phyloP scores from a whole-genome alignment of 2,797 vertebrate genomes.

The Silurus lanzhouensis region DNA sequence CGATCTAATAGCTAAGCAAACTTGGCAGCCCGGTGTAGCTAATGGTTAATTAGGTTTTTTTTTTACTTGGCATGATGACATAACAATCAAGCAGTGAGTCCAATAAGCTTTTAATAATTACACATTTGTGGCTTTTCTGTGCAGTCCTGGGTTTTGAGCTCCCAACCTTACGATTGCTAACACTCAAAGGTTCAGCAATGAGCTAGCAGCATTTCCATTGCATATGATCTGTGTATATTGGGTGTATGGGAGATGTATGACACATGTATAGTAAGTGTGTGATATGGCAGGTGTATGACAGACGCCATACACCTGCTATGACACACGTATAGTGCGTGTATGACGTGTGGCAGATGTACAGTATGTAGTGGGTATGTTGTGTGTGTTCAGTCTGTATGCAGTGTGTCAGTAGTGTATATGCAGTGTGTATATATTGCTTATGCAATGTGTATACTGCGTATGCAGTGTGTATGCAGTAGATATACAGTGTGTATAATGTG shows the following conservation, averaged over 20 bases:
- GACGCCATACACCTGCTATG: too few species aligned
- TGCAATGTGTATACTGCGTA: not conserved
- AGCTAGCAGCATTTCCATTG: not conserved
- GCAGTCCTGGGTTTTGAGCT: not conserved
- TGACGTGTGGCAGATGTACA: not conserved
- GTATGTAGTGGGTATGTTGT: not conserved
- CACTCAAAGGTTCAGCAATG: not conserved
- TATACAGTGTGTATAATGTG: not conserved
- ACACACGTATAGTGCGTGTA: not conserved
- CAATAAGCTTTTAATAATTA: not conserved
- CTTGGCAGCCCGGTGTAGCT: not conserved
- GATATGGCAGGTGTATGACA: too few species aligned
- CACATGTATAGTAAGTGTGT: too few species aligned
- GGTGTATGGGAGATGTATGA: not conserved
- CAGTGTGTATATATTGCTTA: not conserved
- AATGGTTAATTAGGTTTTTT: not conserved
- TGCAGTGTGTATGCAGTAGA: not conserved
- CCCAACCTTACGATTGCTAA: not conserved
- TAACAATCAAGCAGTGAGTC: not conserved
- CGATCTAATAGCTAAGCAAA: not conserved
- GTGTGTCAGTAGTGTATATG: not conserved
- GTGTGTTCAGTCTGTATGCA: not conserved
- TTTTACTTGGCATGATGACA: not conserved
- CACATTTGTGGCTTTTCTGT: not conserved
- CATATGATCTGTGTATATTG: not conserved